Conservation (phyloP, 2,113 vertebrate genomes). For the Nematolebias whitei region DNA sequence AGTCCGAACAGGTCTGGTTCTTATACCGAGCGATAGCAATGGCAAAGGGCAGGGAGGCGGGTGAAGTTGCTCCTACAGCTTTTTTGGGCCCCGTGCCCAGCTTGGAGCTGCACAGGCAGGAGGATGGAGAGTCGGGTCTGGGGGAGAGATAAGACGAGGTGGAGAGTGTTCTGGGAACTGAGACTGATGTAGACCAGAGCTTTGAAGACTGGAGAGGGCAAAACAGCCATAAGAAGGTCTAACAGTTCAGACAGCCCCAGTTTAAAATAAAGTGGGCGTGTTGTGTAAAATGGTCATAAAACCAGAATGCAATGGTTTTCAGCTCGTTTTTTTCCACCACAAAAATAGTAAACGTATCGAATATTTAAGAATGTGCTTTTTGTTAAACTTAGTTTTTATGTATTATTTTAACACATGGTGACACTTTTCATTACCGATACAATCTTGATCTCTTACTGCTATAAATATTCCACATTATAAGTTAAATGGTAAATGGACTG, state of each 20-base stretch:
- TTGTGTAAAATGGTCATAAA: too few relatives aligned
- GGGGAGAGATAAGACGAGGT: slow-evolving; percentile 81
- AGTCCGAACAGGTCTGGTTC: slow-evolving; percentile 77
- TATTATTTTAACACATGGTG: too few relatives aligned
- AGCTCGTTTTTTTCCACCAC: too few relatives aligned
- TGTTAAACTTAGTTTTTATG: too few relatives aligned
- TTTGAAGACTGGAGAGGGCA: slow-evolving; percentile 50
- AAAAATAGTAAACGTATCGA: too few relatives aligned
- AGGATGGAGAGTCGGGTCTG: slow-evolving; percentile 72
- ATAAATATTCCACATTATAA: too few relatives aligned
- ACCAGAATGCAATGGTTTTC: too few relatives aligned
- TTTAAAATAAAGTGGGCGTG: slow-evolving; percentile 43
- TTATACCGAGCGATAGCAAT: slow-evolving; percentile 76
- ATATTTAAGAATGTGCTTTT: too few relatives aligned
- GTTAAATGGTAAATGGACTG: too few relatives aligned
- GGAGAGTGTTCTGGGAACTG: slow-evolving; percentile 83
- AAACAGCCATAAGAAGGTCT: slow-evolving; percentile 54
- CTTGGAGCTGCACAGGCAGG: slow-evolving; percentile 52
- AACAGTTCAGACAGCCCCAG: slow-evolving; percentile 35
- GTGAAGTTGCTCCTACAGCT: slow-evolving; percentile 41
- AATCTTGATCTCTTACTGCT: too few relatives aligned
- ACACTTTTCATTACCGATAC: too few relatives aligned
- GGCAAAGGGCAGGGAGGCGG: slow-evolving; percentile 78
- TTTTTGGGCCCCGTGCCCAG: slow-evolving; percentile 66
- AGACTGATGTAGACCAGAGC: slow-evolving; percentile 83